Percentiles rank a stretch among this genome's conserved stretches.
These are phyloP conservation scores for Porites cylindrica DNA, from an alignment of 92 coral and sea anemone genomes.

Conservation along the genomic window DNA sequence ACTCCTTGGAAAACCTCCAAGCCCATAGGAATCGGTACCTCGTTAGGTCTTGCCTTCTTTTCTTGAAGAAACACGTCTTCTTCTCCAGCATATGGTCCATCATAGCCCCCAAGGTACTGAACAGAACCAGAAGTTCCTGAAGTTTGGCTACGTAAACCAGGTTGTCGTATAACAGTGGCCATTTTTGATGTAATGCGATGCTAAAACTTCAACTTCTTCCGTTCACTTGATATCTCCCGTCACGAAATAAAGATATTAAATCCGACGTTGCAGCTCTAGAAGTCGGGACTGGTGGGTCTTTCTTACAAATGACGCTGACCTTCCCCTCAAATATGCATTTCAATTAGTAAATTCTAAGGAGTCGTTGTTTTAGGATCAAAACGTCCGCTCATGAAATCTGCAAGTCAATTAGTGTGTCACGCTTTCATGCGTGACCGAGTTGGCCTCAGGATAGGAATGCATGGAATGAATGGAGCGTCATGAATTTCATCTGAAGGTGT, in stretches of 20 bases:
- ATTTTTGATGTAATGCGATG: conserved; percentile 16
- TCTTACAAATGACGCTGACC: conserved; percentile 11
- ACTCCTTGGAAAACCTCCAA: conserved; percentile 72
- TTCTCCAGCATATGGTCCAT: conserved; percentile 32
- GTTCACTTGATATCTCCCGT: neutral
- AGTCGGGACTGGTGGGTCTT: neutral
- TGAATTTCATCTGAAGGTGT: too few relatives aligned
- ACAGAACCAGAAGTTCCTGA: conserved; percentile 43
- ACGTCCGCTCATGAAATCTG: conserved; percentile 1
- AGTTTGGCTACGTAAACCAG: conserved; percentile 4
- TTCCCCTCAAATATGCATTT: conserved; percentile 29
- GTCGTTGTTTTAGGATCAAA: neutral
- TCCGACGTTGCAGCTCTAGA: neutral
- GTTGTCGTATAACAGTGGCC: conserved; percentile 31
- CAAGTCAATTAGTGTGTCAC: conserved; percentile 45
- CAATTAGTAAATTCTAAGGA: neutral
- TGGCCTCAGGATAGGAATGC: too few relatives aligned
- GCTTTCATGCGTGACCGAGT: neutral
- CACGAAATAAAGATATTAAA: conserved; percentile 3
- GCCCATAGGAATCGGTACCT: conserved; percentile 61
- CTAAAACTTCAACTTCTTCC: neutral
- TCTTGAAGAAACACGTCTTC: neutral
- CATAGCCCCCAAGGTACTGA: conserved; percentile 49
- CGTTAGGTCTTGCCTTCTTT: neutral
- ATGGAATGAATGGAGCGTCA: too few relatives aligned